Evolutionary conservation across 2,113 vertebrate species (phyloP).

Genomic region (Empidonax traillii): DNA sequence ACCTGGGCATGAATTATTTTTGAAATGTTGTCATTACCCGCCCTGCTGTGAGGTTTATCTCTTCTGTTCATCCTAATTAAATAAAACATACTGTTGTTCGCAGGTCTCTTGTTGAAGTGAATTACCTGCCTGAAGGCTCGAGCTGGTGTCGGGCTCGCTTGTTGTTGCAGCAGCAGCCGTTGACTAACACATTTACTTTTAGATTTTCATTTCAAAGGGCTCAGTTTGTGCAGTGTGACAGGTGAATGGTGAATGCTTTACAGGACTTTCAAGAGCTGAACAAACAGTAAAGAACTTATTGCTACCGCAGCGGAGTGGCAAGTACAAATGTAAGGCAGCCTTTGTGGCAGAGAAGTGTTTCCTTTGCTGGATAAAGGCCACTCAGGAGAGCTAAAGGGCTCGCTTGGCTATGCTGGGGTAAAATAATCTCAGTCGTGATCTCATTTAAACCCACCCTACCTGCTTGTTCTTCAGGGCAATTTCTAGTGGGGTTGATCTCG

Average conservation of each 20-base stretch:
- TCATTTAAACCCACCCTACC: conserved; percentile 43
- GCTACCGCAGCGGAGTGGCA: background rate
- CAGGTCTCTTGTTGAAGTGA: conserved; percentile 53
- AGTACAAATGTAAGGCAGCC: conserved; percentile 1
- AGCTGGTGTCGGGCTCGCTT: background rate
- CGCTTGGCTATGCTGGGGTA: background rate
- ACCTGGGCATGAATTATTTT: conserved; percentile 76
- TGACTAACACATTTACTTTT: conserved; percentile 33
- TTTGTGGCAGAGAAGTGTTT: background rate
- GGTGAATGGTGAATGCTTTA: conserved; percentile 58
- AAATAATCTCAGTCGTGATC: background rate
- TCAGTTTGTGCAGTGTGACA: conserved; percentile 53
- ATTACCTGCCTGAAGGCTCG: conserved; percentile 72
- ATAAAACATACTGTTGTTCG: conserved; percentile 74
- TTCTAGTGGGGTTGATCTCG: conserved; percentile 9
- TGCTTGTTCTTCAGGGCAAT: background rate
- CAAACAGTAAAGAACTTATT: conserved; percentile 55
- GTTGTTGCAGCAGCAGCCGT: conserved; percentile 8
- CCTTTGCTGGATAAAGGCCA: background rate
- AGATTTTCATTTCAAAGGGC: conserved; percentile 66
- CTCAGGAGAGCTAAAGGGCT: background rate
- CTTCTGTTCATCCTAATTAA: conserved; percentile 79
- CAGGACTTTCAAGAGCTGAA: conserved; percentile 59
- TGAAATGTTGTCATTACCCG: conserved; percentile 65
- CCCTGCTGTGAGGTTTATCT: conserved; percentile 78